phyloP scores from a whole-genome alignment of 2,888 invertebrate species.

The Diarsia brunnea region DNA sequence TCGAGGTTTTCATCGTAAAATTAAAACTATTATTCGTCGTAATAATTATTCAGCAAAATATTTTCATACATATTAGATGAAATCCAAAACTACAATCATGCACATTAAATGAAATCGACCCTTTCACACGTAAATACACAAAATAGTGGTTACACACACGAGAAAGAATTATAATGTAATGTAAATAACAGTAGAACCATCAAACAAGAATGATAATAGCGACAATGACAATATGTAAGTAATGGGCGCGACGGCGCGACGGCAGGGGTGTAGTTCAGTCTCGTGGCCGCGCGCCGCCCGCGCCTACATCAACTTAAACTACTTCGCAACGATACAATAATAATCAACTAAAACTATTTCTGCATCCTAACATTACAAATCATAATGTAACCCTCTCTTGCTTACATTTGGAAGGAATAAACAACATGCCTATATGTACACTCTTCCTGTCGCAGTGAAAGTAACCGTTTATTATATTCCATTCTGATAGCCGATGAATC shows the following conservation, averaged over 20 bases:
- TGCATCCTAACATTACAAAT: conserved; percentile 86
- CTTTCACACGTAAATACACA: conserved; percentile 86
- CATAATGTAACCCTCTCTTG: conserved; percentile 84
- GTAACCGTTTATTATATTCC: conserved; percentile 77
- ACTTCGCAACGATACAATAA: conserved; percentile 89
- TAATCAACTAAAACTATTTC: conserved; percentile 89
- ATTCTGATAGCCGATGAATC: conserved; percentile 77
- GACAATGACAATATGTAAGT: conserved; percentile 83
- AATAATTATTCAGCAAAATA: conserved; percentile 54
- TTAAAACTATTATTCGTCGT: conserved; percentile 55
- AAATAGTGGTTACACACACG: conserved; percentile 86
- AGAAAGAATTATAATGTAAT: conserved; percentile 82
- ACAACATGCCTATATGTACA: conserved; percentile 87
- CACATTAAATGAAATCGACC: conserved; percentile 80
- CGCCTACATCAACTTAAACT: conserved; percentile 86
- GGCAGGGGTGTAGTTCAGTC: conserved; percentile 89
- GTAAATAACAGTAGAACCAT: conserved; percentile 87
- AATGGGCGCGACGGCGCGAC: conserved; percentile 80
- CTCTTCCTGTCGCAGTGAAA: conserved; percentile 81
- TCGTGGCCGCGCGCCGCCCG: conserved; percentile 84
- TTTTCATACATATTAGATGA: conserved; percentile 65
- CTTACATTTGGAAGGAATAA: conserved; percentile 86
- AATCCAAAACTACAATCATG: conserved; percentile 75
- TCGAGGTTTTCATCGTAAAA: conserved; percentile 68
- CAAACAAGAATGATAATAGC: conserved; percentile 86